Conservation (phyloP, 2,888 invertebrate genomes). For the Leptopilina myrica region DNA sequence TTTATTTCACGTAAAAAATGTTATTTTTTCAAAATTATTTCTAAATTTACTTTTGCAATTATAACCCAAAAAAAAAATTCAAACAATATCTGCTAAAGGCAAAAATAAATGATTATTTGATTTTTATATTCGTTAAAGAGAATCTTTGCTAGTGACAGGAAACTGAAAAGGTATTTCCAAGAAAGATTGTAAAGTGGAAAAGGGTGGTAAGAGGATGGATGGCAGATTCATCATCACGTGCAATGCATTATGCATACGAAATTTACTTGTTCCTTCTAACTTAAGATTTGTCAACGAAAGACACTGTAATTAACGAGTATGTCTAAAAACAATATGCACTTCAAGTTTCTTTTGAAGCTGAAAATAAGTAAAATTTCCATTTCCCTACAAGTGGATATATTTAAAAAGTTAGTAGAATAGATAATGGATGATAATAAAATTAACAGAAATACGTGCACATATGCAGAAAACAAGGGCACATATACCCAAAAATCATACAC, state of each 20-base stretch:
- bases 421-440: no score
- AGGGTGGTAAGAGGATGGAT: slow-evolving; percentile 51
- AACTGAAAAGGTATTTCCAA: slow-evolving; percentile 47
- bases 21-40: neutral
- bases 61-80: neutral
- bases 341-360: slow-evolving; percentile 3
- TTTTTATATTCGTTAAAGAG: slow-evolving; percentile 21
- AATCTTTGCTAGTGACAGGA: slow-evolving; percentile 36
- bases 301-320: slow-evolving; percentile 63
- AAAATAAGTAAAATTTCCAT: neutral
- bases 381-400: neutral
- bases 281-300: slow-evolving; percentile 51
- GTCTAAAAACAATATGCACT: slow-evolving; percentile 60
- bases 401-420: no score
- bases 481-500: no score
- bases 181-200: slow-evolving; percentile 47
- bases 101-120: neutral
- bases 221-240: slow-evolving; percentile 62
- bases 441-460: no score
- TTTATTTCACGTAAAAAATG: neutral
- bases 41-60: no score
- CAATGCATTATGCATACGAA: slow-evolving; percentile 71
- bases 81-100: neutral
- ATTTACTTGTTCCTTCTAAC: slow-evolving; percentile 61
- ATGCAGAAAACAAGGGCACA: no score